Evolutionary conservation across 2,797 vertebrate species (phyloP), one percentile per base, ranked within the genome.

Genomic region (Xiphophorus birchmanni): DNA sequence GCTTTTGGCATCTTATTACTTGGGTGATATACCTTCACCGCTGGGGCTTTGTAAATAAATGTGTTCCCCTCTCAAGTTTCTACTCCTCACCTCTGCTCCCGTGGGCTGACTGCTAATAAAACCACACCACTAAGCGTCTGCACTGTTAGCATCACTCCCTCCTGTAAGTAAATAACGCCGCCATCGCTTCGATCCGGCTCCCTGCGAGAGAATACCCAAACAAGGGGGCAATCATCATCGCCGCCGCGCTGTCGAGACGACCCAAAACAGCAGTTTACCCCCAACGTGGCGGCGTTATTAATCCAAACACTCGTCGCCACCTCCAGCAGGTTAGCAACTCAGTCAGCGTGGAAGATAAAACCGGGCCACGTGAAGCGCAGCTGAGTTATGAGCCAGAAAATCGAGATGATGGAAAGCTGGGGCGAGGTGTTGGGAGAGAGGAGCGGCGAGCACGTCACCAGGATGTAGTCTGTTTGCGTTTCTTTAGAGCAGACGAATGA

Each of bases 1-100:
- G 91, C 92, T 91, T 88, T 71, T 86, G 91, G 89, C 90, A 80
- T 85, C 90, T 95, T 93, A 95, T 95, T 95, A 95, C 84, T 73
- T 79, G 81, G 79, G 58, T 88, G 89, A 87, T 72, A 81, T 81
- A 79, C 73, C 78, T 86, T 88, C 79, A 85, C 82, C 74, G 17
- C 86, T 83, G 86, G 81, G 84, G 85, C 84, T 89, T 86, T 90
- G 89, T 91, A 88, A 92, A 94, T 93, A 91, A 91, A 90, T 90
- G 79, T 75, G 78, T 79, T 81, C 80, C 84, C 48, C 79, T 79
- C 74, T 32, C 50, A 90, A 82, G 79, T 82, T 84, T 83, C 86
- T 84, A 79, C 86, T 83, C 84, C 88, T 90, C 75, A 29, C 82
- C 85, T 79, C 42, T 75, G 67, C 69, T 87, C 85, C 92, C n/a